Percentiles rank a stretch among this genome's conserved stretches.
Evolutionary conservation across 2,113 vertebrate species (phyloP).

Genomic region (Sialia sialis): DNA sequence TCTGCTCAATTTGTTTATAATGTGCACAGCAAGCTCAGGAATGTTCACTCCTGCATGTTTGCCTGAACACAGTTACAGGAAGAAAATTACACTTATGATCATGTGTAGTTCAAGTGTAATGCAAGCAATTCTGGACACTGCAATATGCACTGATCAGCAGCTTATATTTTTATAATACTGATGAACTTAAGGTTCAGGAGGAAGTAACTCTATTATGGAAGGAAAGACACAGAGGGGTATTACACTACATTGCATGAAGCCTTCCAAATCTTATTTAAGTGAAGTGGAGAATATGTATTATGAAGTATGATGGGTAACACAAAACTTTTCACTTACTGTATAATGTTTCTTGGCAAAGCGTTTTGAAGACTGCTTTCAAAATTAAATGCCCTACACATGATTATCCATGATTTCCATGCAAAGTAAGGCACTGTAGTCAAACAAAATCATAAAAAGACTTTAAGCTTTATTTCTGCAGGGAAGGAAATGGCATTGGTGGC

Average conservation of each 20-base stretch:
- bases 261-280: background rate
- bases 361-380: constrained; percentile 28
- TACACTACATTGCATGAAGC: background rate
- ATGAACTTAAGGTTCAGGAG: background rate
- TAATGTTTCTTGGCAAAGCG: background rate
- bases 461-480: background rate
- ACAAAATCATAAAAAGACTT: background rate
- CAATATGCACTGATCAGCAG: background rate
- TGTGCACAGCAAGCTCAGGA: background rate
- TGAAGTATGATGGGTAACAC: background rate
- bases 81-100: background rate
- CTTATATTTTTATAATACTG: background rate
- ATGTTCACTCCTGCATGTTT: background rate
- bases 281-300: background rate
- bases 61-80: background rate
- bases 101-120: background rate
- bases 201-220: background rate
- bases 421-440: background rate
- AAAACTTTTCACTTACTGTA: background rate
- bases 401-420: background rate
- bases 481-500: background rate
- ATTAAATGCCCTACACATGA: background rate
- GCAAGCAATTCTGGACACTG: background rate
- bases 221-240: background rate
- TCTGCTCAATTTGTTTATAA: background rate